A percentile compares a stretch with the other conserved stretches of the same genome.
Conservation (phyloP, 2,888 invertebrate genomes). For the Pristionchus maxplancki region DNA sequence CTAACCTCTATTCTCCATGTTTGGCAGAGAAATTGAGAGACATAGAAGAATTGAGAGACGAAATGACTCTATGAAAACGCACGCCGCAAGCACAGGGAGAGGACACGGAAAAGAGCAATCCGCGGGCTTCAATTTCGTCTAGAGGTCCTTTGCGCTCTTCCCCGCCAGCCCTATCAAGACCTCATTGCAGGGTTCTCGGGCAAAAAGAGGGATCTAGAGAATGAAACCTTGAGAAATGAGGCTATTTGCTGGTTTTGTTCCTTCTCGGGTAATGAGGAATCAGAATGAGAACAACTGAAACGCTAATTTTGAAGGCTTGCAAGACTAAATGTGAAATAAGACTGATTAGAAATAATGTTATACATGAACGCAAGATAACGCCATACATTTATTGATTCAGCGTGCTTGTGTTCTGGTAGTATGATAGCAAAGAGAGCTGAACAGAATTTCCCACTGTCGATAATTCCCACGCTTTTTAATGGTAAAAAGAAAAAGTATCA, state of each 20-base stretch:
- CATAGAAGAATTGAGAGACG: not conserved
- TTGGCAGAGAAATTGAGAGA: not conserved
- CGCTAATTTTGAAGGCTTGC: not conserved
- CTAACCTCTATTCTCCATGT: too few relatives aligned
- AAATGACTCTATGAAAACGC: not conserved
- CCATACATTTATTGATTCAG: too few relatives aligned
- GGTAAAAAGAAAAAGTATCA: not conserved
- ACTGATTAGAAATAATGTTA: not conserved
- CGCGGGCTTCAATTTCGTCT: constrained; percentile 14
- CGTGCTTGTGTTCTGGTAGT: too few relatives aligned
- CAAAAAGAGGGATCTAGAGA: not conserved
- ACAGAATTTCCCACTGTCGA: not conserved
- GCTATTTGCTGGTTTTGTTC: not conserved
- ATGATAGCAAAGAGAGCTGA: not conserved
- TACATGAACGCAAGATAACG: too few relatives aligned
- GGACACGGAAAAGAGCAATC: constrained; percentile 12
- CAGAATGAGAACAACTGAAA: too few relatives aligned
- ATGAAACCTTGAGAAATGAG: not conserved
- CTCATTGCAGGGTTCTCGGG: not conserved
- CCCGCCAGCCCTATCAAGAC: not conserved
- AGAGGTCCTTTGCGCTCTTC: not conserved
- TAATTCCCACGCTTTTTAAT: not conserved
- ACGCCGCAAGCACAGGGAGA: not conserved
- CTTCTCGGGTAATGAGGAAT: too few relatives aligned
- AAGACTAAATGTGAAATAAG: not conserved